Evolutionary conservation across 2,888 invertebrate species (phyloP).

Genomic region (Cremastinae sp.): DNA sequence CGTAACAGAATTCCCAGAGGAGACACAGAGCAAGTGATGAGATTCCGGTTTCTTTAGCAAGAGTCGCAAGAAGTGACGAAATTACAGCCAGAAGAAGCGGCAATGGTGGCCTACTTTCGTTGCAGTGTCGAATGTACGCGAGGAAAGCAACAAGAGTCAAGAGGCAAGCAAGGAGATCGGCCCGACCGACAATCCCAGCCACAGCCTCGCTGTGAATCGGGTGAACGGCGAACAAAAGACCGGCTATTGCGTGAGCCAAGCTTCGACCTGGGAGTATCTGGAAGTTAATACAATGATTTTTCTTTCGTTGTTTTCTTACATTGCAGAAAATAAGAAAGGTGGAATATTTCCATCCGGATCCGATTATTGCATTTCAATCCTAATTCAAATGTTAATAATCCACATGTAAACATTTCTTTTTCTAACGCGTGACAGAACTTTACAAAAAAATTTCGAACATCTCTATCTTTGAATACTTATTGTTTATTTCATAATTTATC

Average conservation of each 20-base stretch:
- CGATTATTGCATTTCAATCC: no score
- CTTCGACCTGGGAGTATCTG: slow-evolving; percentile 84
- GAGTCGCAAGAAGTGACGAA: slow-evolving; percentile 88
- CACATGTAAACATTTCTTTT: no score
- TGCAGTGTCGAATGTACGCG: slow-evolving; percentile 89
- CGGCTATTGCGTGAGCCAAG: slow-evolving; percentile 88
- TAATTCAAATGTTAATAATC: no score
- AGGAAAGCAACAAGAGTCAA: slow-evolving; percentile 94
- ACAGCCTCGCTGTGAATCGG: slow-evolving; percentile 99
- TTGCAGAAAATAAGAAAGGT: no score
- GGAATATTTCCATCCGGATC: no score
- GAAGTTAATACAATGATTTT: slow-evolving; percentile 34
- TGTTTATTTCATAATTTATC: no score
- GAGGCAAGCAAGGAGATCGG: slow-evolving; percentile 95
- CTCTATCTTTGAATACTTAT: no score
- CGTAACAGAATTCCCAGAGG: slow-evolving; percentile 88
- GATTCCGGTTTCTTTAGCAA: slow-evolving; percentile 97
- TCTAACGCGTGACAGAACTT: no score
- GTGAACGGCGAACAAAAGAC: slow-evolving; percentile 95
- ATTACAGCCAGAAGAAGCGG: slow-evolving; percentile 79
- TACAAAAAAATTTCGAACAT: no score
- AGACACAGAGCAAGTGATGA: slow-evolving; percentile 95
- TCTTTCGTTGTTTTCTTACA: not conserved
- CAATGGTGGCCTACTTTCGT: slow-evolving; percentile 72
- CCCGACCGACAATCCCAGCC: slow-evolving; percentile 96